Evolutionary conservation across 2,888 invertebrate genomes (phyloP), one percentile per base, ranked within the genome.

Genomic region (Embidobia sp.): DNA sequence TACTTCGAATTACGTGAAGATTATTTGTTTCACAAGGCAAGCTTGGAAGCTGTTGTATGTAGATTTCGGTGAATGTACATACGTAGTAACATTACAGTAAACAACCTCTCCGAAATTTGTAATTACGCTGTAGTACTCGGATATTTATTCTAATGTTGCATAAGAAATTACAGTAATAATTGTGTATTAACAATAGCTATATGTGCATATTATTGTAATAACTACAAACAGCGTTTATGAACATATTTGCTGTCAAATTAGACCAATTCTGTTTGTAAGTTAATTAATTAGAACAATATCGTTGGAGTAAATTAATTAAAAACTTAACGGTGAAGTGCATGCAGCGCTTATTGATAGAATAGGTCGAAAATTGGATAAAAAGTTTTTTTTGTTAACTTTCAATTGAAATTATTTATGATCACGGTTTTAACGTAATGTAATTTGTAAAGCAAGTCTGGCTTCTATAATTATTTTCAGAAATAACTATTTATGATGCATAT

Each of bases 231-330:
- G 55, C 63, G 63, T 63, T 70, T 53, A 19, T 53, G 46, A 63
- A 37, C 53, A 16, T 46, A 63, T 70, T 70, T 70, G 53, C 44
- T n/a, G 48, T 61, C 44, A 44, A 40, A 70, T 61, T 70, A 61
- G 61, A 61, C 46, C 10, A 26, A 49, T 31, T 48, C 33, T 26
- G 55, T 49, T 33, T 40, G 27, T 18, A 11, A 48, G 72, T 55
- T 63, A 55, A 72, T 72, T 59, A 55, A 63, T 46, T 40, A 29
- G 49, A 37, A 55, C 11, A 40, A 8, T 53, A 53, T 66, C 53
- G 44, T 35, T 59, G n/a, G 3, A 16, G 8, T 19, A 33, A 29
- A 49, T 63, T 63, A 63, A 63, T 49, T 63, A 40, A 63, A 49
- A 49, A 63, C 49, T 63, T 63, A 61, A 48, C 48, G 37, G 16